A percentile compares a stretch with the other conserved stretches of the same genome.
phyloP scores from a whole-genome alignment of 2,888 invertebrate genomes.

The Stenoptilia bipunctidactyla region DNA sequence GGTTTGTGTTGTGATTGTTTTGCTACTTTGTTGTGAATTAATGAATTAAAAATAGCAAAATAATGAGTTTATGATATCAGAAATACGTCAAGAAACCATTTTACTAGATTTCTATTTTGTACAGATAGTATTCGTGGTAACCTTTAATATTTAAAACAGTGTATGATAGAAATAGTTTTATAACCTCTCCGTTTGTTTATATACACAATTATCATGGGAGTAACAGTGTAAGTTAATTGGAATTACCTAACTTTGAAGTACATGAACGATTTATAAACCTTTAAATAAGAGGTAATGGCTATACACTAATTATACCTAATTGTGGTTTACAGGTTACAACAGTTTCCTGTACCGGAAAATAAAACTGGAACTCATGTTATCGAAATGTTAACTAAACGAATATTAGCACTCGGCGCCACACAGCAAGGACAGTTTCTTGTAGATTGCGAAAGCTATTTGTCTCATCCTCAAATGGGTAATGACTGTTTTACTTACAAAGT shows the following conservation, averaged over 20 bases:
- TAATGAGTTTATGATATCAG: too few relatives aligned
- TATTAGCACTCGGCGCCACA: constrained; percentile 86
- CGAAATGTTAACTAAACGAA: constrained; percentile 87
- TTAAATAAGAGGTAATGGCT: too few relatives aligned
- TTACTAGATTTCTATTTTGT: too few relatives aligned
- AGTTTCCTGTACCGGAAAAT: constrained; percentile 89
- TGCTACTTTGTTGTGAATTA: too few relatives aligned
- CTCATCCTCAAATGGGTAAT: constrained; percentile 79
- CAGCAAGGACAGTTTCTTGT: constrained; percentile 93
- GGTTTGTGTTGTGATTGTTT: too few relatives aligned
- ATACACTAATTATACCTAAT: too few relatives aligned
- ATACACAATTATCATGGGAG: constrained; percentile 67
- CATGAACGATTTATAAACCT: neutral
- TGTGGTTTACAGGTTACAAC: constrained; percentile 79
- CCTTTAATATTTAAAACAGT: too few relatives aligned
- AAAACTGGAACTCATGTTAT: constrained; percentile 92
- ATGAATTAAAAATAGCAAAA: too few relatives aligned
- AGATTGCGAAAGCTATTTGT: constrained; percentile 94
- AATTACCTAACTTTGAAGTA: neutral
- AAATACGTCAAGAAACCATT: too few relatives aligned
- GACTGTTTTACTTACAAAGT: neutral
- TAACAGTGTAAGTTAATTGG: constrained; percentile 65
- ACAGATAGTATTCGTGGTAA: too few relatives aligned
- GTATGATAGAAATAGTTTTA: too few relatives aligned
- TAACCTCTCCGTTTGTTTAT: too few relatives aligned